Base-by-base conservation (phyloP, 1,140 invertebrate species). In the Zaprionus davidi region DNA sequence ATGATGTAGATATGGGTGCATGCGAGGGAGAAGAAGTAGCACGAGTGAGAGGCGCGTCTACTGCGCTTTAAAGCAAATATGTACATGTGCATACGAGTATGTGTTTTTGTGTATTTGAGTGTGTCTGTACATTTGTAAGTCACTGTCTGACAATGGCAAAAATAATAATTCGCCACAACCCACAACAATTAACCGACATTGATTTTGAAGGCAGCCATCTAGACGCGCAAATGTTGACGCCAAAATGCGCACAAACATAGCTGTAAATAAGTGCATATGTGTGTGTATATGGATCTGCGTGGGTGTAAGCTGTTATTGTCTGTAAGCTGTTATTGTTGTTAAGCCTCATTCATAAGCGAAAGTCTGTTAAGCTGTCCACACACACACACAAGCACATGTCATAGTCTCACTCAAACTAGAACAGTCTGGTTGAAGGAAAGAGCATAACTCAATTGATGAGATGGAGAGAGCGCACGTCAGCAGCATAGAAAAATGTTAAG, bases 101-200 rank as follows among this genome's bases (percentile, higher is more conserved):
- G 22, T 49, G 13, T 59, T 7, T 38, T 51, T 46, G n/a, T 53
- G n/a, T 41, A 13, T 5, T 7, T 36, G 51, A 26, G 17, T 68
- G 38, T 67, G n/a, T 41, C 13, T 53, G 44, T 53, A 34, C 17
- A 46, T 65, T 41, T 56, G 46, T 71, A 71, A 71, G 44, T 53
- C 65, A 53, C 58, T 46, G 34, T 56, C 44, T 28, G 44, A 71
- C 56, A 72, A 65, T 57, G 38, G 62, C 44, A 75, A 53, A 64
- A 55, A 79, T 55, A 53, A 80, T 51, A 73, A 70, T 84, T 74
- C 69, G 51, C 81, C 69, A 36, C 82, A 78, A 53, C 78, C 82
- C 82, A 73, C 81, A 64, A 69, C 81, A 81, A 84, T 78, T 69
- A 71, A 74, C 79, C 82, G 78, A 62, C 82, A 85, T 85, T 85